Percentiles rank a stretch among this genome's conserved stretches.
Conservation (phyloP, 2,797 vertebrate genomes). For the Sebastes ruberrimus region DNA sequence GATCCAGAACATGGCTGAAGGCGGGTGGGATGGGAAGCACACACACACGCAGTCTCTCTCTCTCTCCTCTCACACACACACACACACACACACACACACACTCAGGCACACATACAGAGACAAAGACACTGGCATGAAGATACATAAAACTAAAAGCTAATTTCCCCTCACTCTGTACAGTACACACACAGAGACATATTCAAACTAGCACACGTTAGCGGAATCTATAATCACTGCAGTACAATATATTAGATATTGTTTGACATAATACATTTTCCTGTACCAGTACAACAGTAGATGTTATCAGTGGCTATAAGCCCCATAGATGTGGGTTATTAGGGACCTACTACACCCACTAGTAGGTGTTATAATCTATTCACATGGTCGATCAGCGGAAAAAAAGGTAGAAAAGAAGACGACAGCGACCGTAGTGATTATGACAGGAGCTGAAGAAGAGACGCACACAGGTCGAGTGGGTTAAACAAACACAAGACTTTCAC, state of each 20-base stretch:
- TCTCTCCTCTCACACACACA: background rate
- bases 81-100: background rate
- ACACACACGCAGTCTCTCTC: background rate
- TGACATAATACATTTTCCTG: background rate
- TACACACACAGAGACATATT: background rate
- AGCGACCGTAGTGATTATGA: too few relatives aligned
- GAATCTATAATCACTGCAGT: background rate
- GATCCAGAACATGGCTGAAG: slow-evolving; percentile 54
- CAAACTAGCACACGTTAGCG: background rate
- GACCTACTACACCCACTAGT: too few relatives aligned
- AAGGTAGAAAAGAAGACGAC: too few relatives aligned
- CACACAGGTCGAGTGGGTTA: too few relatives aligned
- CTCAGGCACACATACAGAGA: background rate
- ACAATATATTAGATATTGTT: background rate
- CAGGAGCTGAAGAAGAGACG: too few relatives aligned
- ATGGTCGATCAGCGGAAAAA: too few relatives aligned
- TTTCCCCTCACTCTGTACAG: background rate
- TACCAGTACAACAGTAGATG: background rate
- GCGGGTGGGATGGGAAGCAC: background rate
- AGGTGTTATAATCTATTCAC: too few relatives aligned
- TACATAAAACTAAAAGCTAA: background rate
- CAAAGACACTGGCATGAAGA: background rate
- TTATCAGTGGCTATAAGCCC: too few relatives aligned
- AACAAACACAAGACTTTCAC: too few relatives aligned
- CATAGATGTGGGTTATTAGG: too few relatives aligned